Percentiles rank a stretch among this genome's conserved stretches.
Evolutionary conservation across 2,888 invertebrate species (phyloP).

Genomic region (Lasioglossum malachurum): DNA sequence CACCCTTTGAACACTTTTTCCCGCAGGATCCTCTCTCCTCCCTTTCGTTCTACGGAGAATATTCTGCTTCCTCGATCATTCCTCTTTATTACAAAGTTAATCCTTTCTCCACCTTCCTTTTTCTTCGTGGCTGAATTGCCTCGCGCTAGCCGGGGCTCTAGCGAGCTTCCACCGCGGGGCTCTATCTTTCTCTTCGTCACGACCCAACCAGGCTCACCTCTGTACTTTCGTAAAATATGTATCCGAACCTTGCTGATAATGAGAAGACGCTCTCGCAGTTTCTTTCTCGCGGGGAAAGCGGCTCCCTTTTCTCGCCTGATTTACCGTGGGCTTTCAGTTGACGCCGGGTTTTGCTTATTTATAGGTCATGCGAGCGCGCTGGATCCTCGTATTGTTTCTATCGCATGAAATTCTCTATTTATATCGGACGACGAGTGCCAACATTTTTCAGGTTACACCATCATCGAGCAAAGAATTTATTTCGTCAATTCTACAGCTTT

Average conservation of each 20-base stretch:
- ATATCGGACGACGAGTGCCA: neutral
- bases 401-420: neutral
- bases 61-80: slow-evolving; percentile 43
- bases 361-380: neutral
- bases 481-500: too few species aligned
- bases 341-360: slow-evolving; percentile 4
- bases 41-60: slow-evolving; percentile 25
- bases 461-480: too few species aligned
- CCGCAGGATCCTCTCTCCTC: slow-evolving; percentile 11
- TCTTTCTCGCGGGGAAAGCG: slow-evolving; percentile 12
- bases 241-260: slow-evolving; percentile 61
- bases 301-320: slow-evolving; percentile 3
- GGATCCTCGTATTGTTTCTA: neutral
- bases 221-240: slow-evolving; percentile 60
- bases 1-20: slow-evolving; percentile 17
- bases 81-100: slow-evolving; percentile 61
- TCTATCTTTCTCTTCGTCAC: slow-evolving; percentile 65
- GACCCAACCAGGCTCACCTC: slow-evolving; percentile 56
- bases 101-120: slow-evolving; percentile 46
- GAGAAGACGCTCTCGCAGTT: slow-evolving; percentile 44
- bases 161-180: slow-evolving; percentile 15
- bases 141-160: neutral
- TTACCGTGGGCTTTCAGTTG: slow-evolving; percentile 15
- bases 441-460: neutral
- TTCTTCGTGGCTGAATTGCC: neutral